phyloP scores from a whole-genome alignment of 2,113 vertebrate genomes.

The Rattus norvegicus region DNA sequence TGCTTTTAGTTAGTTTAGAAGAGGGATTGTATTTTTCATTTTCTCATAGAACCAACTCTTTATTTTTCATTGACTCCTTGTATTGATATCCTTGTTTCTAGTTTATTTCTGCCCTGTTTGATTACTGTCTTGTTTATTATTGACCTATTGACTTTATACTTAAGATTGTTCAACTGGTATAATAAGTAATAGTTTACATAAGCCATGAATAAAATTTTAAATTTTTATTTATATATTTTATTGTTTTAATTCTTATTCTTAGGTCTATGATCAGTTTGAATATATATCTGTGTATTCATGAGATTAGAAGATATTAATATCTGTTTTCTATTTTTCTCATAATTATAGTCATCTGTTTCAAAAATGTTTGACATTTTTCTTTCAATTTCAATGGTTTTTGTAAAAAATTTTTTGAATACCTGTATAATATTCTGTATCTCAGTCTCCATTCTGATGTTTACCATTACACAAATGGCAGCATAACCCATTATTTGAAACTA shows the following conservation, averaged over 20 bases:
- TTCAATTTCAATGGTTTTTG: not conserved
- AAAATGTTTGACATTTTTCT: not conserved
- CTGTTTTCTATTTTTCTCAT: not conserved
- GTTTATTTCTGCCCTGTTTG: not conserved
- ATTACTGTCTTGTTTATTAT: not conserved
- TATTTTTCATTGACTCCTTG: not conserved
- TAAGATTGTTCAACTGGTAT: not conserved
- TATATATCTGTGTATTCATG: not conserved
- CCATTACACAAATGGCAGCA: not conserved
- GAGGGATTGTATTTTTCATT: not conserved
- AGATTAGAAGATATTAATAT: not conserved
- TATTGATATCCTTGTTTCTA: not conserved
- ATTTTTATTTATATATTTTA: not conserved
- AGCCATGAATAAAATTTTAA: not conserved
- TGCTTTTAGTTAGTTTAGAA: not conserved
- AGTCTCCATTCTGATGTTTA: not conserved
- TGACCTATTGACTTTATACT: not conserved
- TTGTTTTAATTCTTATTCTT: not conserved
- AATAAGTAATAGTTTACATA: not conserved
- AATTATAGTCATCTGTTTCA: not conserved
- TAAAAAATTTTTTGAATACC: too few species aligned
- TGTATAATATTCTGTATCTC: not conserved
- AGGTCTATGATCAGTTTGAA: not conserved
- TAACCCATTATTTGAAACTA: not conserved
- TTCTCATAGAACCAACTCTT: not conserved